Base-by-base conservation (phyloP, 2,888 invertebrate species). In the Yponomeuta cagnagella region DNA sequence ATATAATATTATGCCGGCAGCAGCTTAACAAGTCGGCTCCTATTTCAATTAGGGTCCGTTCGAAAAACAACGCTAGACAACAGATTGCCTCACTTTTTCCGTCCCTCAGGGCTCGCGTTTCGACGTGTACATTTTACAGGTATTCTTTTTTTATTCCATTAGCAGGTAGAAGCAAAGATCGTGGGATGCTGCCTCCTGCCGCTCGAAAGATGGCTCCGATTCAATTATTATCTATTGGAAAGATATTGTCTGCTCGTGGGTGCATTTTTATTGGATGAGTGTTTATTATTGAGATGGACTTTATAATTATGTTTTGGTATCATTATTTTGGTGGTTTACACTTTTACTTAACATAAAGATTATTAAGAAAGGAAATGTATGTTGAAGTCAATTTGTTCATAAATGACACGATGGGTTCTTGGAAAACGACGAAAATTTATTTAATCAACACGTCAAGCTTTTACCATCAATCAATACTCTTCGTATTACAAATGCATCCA, bases 41-140 rank as follows among this genome's bases (percentile, higher is more conserved):
- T 73, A 79, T 81, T 82, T 84, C 84, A 86, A 86, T 87, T 87
- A 86, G 79, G 82, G 77, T 79, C 77, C 74, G 78, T 76, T 76
- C 73, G 75, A 77, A 82, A 80, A 78, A 77, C 76, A 74, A 78
- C 74, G 76, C 76, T 76, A 70, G 71, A 71, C 77, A 76, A 78
- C 33, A 72, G 74, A 76, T 77, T 77, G 72, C 74, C 72, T 74
- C 74, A 72, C 71, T 70, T 72, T 43, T 48, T 68, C 75, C 75
- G 76, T 73, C 67, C 43, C 58, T 70, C 43, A 43, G 71, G 30
- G 65, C 12, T 65, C 37, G 23, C 66, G 68, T 68, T 72, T 72
- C 68, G 48, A 73, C 72, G 70, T 72, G 70, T 73, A 74, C 73
- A 73, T 66, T 73, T 73, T 74, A 71, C 73, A 58, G 64, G 70